A percentile compares a stretch with the other conserved stretches of the same genome.
phyloP scores from a whole-genome alignment of 2,113 vertebrate species.

The Apteryx mantelli region DNA sequence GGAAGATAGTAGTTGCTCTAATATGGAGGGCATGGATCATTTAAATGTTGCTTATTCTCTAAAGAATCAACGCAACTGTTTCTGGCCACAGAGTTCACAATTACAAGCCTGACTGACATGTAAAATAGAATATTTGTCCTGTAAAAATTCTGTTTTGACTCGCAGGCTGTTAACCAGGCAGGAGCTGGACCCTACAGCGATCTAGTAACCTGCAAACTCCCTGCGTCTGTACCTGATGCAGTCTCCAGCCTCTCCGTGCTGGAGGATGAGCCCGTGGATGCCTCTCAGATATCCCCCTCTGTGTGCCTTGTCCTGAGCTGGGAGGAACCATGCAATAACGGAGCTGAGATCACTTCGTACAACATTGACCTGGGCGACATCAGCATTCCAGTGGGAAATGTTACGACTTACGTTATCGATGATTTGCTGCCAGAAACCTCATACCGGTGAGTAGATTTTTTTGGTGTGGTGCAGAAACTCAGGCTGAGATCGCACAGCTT shows the following conservation, averaged over 20 bases:
- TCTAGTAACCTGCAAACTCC: slow-evolving; percentile 87
- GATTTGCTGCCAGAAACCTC: slow-evolving; percentile 92
- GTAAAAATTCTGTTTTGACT: not conserved
- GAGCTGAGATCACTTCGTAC: slow-evolving; percentile 90
- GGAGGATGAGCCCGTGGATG: slow-evolving; percentile 79
- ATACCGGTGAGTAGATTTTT: slow-evolving; percentile 84
- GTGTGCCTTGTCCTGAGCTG: slow-evolving; percentile 92
- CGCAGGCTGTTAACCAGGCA: slow-evolving; percentile 91
- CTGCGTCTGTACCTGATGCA: slow-evolving; percentile 84
- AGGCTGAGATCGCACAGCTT: not conserved
- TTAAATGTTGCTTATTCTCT: not conserved
- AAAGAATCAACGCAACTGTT: not conserved
- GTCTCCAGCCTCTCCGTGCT: slow-evolving; percentile 81
- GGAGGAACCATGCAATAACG: slow-evolving; percentile 94
- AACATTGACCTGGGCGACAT: slow-evolving; percentile 86
- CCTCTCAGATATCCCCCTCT: slow-evolving; percentile 78
- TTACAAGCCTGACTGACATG: accelerated
- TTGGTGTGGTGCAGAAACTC: not conserved
- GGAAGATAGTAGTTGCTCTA: not conserved
- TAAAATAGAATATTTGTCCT: not conserved
- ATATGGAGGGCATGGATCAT: not conserved
- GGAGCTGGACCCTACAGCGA: slow-evolving; percentile 92
- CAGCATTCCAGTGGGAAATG: slow-evolving; percentile 80
- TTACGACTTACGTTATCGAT: slow-evolving; percentile 81
- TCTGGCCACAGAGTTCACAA: not conserved